Percentiles rank a stretch among this genome's conserved stretches.
Conservation (phyloP, 2,888 invertebrate species). For the Tetramorium bicarinatum region DNA sequence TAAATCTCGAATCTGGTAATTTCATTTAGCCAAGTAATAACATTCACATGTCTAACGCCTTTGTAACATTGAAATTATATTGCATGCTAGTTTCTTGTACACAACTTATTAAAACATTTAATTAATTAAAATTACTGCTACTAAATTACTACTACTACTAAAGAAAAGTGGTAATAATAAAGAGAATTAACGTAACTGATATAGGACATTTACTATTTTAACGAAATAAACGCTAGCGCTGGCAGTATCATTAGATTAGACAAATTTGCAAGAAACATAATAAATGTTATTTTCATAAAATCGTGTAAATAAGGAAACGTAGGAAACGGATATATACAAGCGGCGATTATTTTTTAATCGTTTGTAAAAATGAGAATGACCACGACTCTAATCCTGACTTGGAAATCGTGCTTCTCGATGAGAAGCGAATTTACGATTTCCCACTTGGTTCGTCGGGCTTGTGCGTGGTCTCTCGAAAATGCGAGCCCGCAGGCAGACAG, state of each 20-base stretch:
- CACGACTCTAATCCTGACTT: conserved; percentile 37
- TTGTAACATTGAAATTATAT: not conserved
- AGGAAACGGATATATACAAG: not conserved
- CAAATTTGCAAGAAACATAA: not conserved
- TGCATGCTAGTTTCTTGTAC: not conserved
- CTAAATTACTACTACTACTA: not conserved
- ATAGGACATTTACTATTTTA: not conserved
- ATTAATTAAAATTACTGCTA: not conserved
- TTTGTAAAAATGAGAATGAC: conserved; percentile 35
- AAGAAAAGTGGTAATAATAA: not conserved
- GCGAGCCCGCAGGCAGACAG: conserved; percentile 64
- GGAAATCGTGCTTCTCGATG: conserved; percentile 42
- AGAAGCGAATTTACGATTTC: conserved; percentile 54
- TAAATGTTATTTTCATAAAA: not conserved
- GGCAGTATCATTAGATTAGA: not conserved
- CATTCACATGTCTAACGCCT: not conserved
- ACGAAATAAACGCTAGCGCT: not conserved
- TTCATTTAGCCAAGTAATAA: conserved; percentile 1
- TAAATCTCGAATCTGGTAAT: not conserved
- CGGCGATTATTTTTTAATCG: conserved; percentile 14
- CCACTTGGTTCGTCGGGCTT: conserved; percentile 52
- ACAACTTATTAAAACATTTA: conserved; percentile 2
- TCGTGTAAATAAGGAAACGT: not conserved
- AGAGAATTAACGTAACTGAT: not conserved
- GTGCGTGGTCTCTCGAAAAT: conserved; percentile 66